A percentile compares a stretch with the other conserved stretches of the same genome.
Conservation (phyloP, 1,140 invertebrate species). For the Nixonia krombeini region DNA sequence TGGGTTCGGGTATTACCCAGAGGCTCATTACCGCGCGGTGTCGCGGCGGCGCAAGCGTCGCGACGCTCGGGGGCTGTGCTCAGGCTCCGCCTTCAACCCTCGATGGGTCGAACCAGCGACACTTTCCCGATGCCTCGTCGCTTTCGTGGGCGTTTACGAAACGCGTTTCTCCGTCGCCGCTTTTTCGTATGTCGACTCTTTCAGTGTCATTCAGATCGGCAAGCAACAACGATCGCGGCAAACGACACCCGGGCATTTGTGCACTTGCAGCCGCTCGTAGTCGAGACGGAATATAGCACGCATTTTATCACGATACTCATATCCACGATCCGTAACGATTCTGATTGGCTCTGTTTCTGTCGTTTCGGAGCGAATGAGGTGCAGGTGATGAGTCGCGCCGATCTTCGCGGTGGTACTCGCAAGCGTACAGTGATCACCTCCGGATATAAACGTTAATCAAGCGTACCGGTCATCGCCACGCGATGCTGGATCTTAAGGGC, state of each 20-base stretch:
- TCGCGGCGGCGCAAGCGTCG: constrained; percentile 19
- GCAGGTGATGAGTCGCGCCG: constrained; percentile 42
- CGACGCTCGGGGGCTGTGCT: not conserved
- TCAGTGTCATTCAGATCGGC: constrained; percentile 33
- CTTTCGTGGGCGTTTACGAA: constrained; percentile 27
- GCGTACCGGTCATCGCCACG: constrained; percentile 30
- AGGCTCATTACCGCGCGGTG: constrained; percentile 1
- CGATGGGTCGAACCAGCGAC: constrained; percentile 14
- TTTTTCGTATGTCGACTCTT: constrained; percentile 28
- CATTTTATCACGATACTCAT: no score
- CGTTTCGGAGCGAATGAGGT: constrained; percentile 22
- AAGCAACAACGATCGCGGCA: constrained; percentile 20
- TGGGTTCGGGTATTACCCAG: constrained; percentile 9
- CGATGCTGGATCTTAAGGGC: constrained; percentile 78
- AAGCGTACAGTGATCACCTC: constrained; percentile 24
- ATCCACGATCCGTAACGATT: no score
- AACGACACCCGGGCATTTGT: constrained; percentile 12
- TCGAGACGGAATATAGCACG: no score
- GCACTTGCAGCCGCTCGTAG: not conserved
- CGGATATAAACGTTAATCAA: constrained; percentile 23
- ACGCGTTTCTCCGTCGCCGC: constrained; percentile 3
- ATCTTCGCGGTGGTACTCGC: constrained; percentile 23
- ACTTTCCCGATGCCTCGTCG: not conserved
- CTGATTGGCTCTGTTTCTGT: not conserved
- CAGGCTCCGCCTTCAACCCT: constrained; percentile 17